phyloP scores from a whole-genome alignment of 2,888 invertebrate species.

The Proisotoma minuta region DNA sequence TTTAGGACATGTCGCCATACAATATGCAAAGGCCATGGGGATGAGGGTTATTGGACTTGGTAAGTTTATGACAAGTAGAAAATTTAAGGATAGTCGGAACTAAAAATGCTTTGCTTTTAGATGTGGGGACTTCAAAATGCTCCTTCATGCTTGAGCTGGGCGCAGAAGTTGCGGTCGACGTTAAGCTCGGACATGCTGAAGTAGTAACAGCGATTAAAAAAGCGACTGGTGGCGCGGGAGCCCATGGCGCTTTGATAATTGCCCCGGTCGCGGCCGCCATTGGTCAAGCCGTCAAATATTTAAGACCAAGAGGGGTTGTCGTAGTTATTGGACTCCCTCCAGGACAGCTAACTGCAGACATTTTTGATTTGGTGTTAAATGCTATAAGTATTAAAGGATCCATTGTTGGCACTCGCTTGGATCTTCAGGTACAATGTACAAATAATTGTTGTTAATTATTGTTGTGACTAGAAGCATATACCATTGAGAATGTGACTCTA shows the following conservation, averaged over 20 bases:
- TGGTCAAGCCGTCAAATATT: conserved; percentile 1
- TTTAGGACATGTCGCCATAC: conserved; percentile 13
- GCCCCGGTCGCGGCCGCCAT: conserved; percentile 3
- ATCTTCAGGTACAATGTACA: background rate
- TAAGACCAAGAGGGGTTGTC: conserved; percentile 8
- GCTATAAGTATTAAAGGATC: conserved; percentile 13
- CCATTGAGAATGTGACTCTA: no score
- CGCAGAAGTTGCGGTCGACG: background rate
- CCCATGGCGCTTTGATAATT: conserved; percentile 14
- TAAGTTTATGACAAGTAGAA: background rate
- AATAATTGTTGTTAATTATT: background rate
- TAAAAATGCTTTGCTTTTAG: background rate
- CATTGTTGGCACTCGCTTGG: conserved; percentile 13
- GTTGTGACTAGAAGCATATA: no score
- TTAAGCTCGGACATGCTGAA: background rate
- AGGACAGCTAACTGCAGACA: conserved; percentile 6
- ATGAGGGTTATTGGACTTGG: conserved; percentile 16
- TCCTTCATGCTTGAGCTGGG: conserved; percentile 7
- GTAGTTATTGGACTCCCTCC: conserved; percentile 7
- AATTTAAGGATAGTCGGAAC: background rate
- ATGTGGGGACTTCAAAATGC: background rate
- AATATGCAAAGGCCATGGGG: conserved; percentile 16
- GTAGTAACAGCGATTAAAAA: background rate
- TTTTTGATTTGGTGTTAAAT: conserved; percentile 6
- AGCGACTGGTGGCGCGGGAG: background rate